Evolutionary conservation across 2,797 vertebrate genomes (phyloP), one percentile per base, ranked within the genome.

Genomic region (Chelonia mydas): DNA sequence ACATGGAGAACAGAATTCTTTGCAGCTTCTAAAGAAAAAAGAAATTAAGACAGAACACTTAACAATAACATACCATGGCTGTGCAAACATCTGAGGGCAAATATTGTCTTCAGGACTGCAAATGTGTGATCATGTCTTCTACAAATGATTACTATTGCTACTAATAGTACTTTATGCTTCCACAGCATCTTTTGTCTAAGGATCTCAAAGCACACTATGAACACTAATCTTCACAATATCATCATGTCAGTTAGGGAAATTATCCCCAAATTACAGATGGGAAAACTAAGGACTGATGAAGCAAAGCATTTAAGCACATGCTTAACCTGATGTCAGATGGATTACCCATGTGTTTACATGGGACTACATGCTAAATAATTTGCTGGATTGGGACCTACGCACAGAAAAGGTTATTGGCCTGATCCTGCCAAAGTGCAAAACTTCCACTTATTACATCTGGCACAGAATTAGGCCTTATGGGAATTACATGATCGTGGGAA

Each of bases 1-100:
- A 99, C 98, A 5, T 99, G 99, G 80, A 99, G 97, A 93, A 98
- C 41, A 3, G 98, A 96, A 77, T 97, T 98, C 96, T 92, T 98
- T 87, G 98, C 92, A 53, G 97, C 94, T 84, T 98, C 98, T 98
- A 83, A 1, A 17, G 12, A 1, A 33, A 83, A 77, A 84, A 86
- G 41, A 55, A 77, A 86, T 53, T 21, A 25, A 37, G 3, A 86
- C 17, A 94, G 87, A 92, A 79, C 81, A 79, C 4, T 55, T 80
- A 72, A 57, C 1, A 86, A 23, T 28, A 31, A 41, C 65, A 91
- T 65, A 90, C 54, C 5, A 28, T 28, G 19, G 11, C 53, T 31
- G 7, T 61, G 83, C 59, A 57, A 53, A 47, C 25, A 2, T 19
- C 25, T 55, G 23, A 84, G 19, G 51, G 65, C 37, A 19, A 50